Conservation (phyloP, 1,140 invertebrate genomes). For the Alviniconcha marisindica region DNA sequence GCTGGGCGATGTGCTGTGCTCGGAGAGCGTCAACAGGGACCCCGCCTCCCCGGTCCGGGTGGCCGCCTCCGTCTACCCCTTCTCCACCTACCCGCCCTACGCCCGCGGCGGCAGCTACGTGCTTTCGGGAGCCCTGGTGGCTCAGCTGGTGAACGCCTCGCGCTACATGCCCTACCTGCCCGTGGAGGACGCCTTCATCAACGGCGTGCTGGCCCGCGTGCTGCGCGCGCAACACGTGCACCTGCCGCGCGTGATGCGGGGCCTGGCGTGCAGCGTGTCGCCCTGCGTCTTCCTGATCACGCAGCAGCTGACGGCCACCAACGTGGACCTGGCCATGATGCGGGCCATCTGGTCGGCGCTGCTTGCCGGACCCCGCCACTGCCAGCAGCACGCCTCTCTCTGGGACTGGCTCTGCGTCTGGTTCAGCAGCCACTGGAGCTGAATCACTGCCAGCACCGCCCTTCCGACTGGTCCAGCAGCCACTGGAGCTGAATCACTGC, state of each 20-base stretch:
- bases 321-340: conserved; percentile 15
- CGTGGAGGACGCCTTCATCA: conserved; percentile 74
- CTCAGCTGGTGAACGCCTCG: conserved; percentile 58
- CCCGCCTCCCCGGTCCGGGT: conserved; percentile 38
- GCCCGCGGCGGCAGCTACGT: conserved; percentile 70
- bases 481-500: no score
- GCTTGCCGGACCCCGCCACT: neutral
- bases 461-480: no score
- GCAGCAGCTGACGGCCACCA: conserved; percentile 17
- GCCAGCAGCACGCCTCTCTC: neutral
- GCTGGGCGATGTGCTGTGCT: conserved; percentile 30
- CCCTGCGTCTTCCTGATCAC: conserved; percentile 12
- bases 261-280: neutral
- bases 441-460: no score
- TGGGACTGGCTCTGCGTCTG: neutral
- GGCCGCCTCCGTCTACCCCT: conserved; percentile 36
- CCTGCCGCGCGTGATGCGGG: conserved; percentile 29
- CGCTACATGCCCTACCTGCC: conserved; percentile 54
- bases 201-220: conserved; percentile 55
- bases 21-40: conserved; percentile 20
- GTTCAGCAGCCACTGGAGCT: neutral
- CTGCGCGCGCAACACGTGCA: conserved; percentile 36
- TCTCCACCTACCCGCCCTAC: conserved; percentile 64
- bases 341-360: conserved; percentile 29
- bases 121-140: conserved; percentile 64